Conservation (phyloP, 1,140 invertebrate species). For the Ceratoteleas bidentatus region DNA sequence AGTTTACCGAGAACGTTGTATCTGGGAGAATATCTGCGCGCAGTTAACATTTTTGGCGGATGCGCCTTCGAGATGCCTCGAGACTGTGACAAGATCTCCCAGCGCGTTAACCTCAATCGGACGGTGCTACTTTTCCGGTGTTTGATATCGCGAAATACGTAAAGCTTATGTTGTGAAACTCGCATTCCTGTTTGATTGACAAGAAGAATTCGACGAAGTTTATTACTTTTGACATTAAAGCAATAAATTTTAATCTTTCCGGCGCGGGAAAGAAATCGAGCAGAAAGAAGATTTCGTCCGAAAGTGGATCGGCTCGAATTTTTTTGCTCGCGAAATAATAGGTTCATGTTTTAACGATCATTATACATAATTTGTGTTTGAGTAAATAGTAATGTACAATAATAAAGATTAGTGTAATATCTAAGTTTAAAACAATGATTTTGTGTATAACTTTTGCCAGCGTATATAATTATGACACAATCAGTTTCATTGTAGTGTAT, state of each 20-base stretch:
- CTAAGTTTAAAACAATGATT: too few relatives aligned
- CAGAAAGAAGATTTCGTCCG: neutral
- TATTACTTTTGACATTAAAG: slow-evolving; percentile 21
- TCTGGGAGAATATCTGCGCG: slow-evolving; percentile 17
- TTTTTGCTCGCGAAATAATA: too few relatives aligned
- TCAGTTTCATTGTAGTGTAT: too few relatives aligned
- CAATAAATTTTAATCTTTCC: slow-evolving; percentile 21
- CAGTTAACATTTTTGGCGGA: slow-evolving; percentile 34
- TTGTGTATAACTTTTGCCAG: too few relatives aligned
- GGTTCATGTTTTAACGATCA: too few relatives aligned
- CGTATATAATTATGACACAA: too few relatives aligned
- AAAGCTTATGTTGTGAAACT: slow-evolving; percentile 29
- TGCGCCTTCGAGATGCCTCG: slow-evolving; percentile 22
- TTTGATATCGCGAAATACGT: slow-evolving; percentile 37
- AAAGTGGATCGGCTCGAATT: neutral
- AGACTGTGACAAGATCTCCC: slow-evolving; percentile 46
- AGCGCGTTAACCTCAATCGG: slow-evolving; percentile 50
- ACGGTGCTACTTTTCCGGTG: slow-evolving; percentile 51
- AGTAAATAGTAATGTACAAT: too few relatives aligned
- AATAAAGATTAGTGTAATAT: too few relatives aligned
- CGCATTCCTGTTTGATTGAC: slow-evolving; percentile 34
- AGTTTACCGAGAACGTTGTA: neutral
- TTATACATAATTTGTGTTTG: too few relatives aligned
- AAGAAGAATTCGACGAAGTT: slow-evolving; percentile 28
- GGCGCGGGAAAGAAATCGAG: neutral